Base-by-base conservation (phyloP, 2,888 invertebrate species). In the Eulithis prunata region DNA sequence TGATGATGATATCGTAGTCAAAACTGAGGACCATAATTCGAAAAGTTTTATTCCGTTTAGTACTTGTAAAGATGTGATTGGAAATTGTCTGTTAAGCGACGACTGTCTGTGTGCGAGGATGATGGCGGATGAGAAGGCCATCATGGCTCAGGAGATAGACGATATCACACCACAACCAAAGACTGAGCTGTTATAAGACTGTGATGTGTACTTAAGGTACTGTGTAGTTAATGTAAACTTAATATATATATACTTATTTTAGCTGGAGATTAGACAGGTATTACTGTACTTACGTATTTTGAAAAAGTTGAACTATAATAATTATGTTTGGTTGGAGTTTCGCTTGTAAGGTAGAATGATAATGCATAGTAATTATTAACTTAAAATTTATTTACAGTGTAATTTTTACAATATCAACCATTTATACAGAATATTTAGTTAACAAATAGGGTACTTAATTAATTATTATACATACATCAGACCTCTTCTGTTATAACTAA, bases 381-480 rank as follows among this genome's bases (percentile, higher is more conserved):
- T 88, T 89, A 87, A 86, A 83, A 87, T 91, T 92, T 92, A 93
- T 92, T 92, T 92, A 93, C 93, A 93, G 89, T 87, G 82, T 91
- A 91, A 85, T 88, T 92, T 91, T 89, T 91, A 91, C 91, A 92
- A 85, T 87, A 85, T 91, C 87, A 91, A 92, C 92, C 92, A 92
- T 92, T 89, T 90, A 91, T 92, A 93, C 92, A 93, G 91, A 88
- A 90, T 90, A 91, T 89, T 91, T 90, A 92, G 88, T 88, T 90
- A 91, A 91, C 89, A 88, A 89, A 78, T 83, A 69, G 51, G 38
- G 71, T 70, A 84, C 88, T 89, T 87, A 75, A 85, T 82, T 86
- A 86, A 86, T 87, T 84, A 90, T 79, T 73, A 89, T 89, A 89
- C 87, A 87, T 91, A 91, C 91, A 91, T 91, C 91, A 90, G 87